Percentiles rank a stretch among this genome's conserved stretches.
These are phyloP conservation scores for Drosophila varians DNA, from an alignment of 1,140 invertebrate species.

Conservation along the genomic window DNA sequence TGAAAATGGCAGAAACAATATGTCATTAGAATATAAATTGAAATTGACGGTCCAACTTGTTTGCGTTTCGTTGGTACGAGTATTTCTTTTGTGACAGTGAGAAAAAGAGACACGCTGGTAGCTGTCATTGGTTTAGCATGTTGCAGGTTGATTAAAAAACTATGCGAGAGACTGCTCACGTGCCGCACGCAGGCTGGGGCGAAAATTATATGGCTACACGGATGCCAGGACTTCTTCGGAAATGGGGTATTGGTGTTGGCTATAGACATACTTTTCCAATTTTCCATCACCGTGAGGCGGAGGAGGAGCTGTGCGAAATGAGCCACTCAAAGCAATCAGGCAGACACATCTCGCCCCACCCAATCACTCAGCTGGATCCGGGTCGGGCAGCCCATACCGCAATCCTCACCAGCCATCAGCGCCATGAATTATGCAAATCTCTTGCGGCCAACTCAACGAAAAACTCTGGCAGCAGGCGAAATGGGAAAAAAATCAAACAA, in stretches of 20 bases:
- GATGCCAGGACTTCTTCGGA: neutral
- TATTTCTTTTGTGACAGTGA: constrained; percentile 35
- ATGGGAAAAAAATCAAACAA: constrained; percentile 70
- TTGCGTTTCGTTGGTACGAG: constrained; percentile 19
- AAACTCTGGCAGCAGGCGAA: constrained; percentile 17
- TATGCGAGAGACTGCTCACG: constrained; percentile 41
- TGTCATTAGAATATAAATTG: constrained; percentile 68
- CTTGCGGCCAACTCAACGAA: constrained; percentile 63
- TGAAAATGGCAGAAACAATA: constrained; percentile 54
- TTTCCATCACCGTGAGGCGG: constrained; percentile 20
- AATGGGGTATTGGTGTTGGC: neutral
- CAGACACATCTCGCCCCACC: constrained; percentile 41
- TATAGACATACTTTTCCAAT: constrained; percentile 63
- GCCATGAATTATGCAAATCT: constrained; percentile 80
- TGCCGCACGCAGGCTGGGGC: constrained; percentile 49
- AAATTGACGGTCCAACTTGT: constrained; percentile 54
- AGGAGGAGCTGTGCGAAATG: constrained; percentile 43
- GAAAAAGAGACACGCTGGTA: constrained; percentile 18
- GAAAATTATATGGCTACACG: constrained; percentile 18
- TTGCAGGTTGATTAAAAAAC: constrained; percentile 60
- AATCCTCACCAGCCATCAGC: constrained; percentile 50
- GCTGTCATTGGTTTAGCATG: constrained; percentile 51
- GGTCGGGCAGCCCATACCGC: constrained; percentile 24
- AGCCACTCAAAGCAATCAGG: constrained; percentile 62
- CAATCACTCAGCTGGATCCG: constrained; percentile 52